Conservation (phyloP, 2,888 invertebrate species). For the Pristionchus maxplancki region DNA sequence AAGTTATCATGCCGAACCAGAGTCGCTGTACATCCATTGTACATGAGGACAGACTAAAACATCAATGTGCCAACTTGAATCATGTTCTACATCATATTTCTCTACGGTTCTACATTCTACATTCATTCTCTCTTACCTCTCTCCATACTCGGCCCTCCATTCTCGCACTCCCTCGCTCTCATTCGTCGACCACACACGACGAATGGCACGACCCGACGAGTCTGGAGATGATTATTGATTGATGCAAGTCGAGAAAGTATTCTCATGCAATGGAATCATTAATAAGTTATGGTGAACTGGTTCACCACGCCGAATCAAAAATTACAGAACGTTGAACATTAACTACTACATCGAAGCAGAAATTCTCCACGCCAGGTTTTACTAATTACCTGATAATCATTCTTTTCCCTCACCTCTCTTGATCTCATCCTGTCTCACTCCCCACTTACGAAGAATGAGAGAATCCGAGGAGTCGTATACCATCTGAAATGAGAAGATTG, state of each 20-base stretch:
- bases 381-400: too few relatives aligned
- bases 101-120: not conserved
- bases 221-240: not conserved
- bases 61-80: not conserved
- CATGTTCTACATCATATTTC: not conserved
- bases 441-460: conserved; percentile 8
- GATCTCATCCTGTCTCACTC: conserved; percentile 27
- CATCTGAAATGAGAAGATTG: not conserved
- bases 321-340: too few relatives aligned
- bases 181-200: conserved; percentile 13
- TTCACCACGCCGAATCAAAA: too few relatives aligned
- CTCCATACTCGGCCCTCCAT: conserved; percentile 33
- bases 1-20: too few relatives aligned
- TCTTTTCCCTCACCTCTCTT: conserved; percentile 48
- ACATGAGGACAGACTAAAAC: not conserved
- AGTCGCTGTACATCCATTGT: too few relatives aligned
- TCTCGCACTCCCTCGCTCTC: conserved; percentile 23
- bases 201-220: not conserved
- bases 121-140: not conserved
- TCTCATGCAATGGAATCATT: too few relatives aligned
- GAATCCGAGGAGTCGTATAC: not conserved
- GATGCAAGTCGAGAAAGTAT: too few relatives aligned
- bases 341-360: too few relatives aligned
- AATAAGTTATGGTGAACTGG: too few relatives aligned
- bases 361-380: too few relatives aligned